These are phyloP conservation scores for Saguinus midas DNA, from an alignment of 2,113 vertebrate species.

Conservation along the genomic window DNA sequence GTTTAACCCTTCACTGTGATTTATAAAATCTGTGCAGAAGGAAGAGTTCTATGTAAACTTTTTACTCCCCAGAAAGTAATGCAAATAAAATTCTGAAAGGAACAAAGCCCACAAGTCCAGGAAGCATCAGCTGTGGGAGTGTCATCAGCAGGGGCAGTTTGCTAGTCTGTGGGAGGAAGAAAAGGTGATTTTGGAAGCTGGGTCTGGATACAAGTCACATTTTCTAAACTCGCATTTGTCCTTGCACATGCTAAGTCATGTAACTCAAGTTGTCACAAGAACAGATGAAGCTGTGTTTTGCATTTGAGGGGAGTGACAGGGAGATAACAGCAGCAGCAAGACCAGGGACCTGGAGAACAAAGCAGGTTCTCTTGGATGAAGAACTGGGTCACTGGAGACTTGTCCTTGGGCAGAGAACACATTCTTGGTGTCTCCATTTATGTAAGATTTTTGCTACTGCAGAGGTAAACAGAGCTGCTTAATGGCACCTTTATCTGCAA, in stretches of 20 bases:
- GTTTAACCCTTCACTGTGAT: neutral
- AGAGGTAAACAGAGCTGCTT: neutral
- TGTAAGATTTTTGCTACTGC: neutral
- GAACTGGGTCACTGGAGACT: neutral
- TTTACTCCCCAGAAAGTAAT: neutral
- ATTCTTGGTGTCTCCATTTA: neutral
- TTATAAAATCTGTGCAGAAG: neutral
- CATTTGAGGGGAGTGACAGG: neutral
- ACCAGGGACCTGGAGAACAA: neutral
- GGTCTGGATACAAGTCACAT: neutral
- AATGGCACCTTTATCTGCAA: neutral
- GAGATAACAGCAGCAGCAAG: neutral
- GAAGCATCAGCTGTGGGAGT: neutral
- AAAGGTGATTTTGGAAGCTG: neutral
- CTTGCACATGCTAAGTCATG: accelerated
- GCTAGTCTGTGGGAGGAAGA: neutral
- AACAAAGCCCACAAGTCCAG: neutral
- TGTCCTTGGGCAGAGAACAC: neutral
- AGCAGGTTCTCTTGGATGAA: neutral
- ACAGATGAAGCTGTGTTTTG: neutral
- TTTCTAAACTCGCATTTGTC: neutral
- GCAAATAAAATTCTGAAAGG: neutral
- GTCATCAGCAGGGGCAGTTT: neutral
- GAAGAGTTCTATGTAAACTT: neutral
- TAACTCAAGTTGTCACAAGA: neutral